Conservation (phyloP, 1,140 invertebrate species). For the Parasteatoda tepidariorum region DNA sequence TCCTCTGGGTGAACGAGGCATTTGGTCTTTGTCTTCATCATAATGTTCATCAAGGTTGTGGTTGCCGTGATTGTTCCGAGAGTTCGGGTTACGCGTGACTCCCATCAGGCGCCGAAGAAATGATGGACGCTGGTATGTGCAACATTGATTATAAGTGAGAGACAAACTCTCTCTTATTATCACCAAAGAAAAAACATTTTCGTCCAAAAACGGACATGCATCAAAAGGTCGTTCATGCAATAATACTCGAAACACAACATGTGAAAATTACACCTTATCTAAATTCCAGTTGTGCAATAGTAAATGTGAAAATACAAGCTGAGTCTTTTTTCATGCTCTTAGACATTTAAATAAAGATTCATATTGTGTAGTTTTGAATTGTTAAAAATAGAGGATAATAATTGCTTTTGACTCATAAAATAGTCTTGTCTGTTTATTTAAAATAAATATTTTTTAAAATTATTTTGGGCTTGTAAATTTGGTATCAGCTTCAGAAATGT, state of each 20-base stretch:
- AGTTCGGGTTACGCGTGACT: constrained; percentile 60
- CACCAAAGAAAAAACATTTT: background rate
- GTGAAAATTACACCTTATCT: too few species aligned
- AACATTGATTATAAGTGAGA: constrained; percentile 5
- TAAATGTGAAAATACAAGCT: too few species aligned
- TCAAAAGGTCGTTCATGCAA: background rate
- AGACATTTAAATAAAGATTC: too few species aligned
- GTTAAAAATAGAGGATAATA: too few species aligned
- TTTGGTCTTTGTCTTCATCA: constrained; percentile 44
- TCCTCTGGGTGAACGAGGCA: constrained; percentile 47
- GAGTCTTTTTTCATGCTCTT: too few species aligned
- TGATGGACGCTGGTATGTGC: constrained; percentile 61
- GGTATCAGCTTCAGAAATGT: too few species aligned
- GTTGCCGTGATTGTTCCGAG: constrained; percentile 48
- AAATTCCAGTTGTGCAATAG: too few species aligned
- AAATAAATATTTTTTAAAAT: too few species aligned
- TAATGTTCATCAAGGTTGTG: constrained; percentile 42
- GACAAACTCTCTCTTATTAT: background rate
- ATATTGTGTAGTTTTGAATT: too few species aligned
- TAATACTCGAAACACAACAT: background rate
- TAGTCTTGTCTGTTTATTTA: too few species aligned
- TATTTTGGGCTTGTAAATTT: too few species aligned
- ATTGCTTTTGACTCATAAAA: too few species aligned
- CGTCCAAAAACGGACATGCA: background rate
- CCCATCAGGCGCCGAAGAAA: constrained; percentile 63